Percentiles rank a stretch among this genome's conserved stretches.
These are phyloP conservation scores for Nothocercus julius DNA, from an alignment of 2,113 vertebrate genomes.

Conservation along the genomic window DNA sequence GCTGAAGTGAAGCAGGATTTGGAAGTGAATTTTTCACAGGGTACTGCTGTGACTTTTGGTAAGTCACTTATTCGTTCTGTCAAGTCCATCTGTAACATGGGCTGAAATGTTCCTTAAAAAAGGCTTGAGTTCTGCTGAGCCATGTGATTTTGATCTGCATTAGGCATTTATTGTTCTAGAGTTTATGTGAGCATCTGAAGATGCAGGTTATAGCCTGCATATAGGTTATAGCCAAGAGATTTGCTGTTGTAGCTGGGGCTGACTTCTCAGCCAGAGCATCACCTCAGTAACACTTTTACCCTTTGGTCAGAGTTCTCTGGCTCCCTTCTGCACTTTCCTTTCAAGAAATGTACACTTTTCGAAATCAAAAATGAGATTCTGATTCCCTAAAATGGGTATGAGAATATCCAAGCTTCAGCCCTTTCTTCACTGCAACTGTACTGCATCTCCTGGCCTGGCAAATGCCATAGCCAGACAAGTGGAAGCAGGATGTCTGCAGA, in stretches of 20 bases:
- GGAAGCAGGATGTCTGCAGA: not conserved
- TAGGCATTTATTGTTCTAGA: not conserved
- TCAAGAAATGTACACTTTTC: not conserved
- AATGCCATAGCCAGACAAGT: not conserved
- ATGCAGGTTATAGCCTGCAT: not conserved
- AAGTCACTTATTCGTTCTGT: not conserved
- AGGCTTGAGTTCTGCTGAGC: not conserved
- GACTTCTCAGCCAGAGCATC: not conserved
- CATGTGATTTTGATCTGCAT: not conserved
- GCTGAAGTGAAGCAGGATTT: not conserved
- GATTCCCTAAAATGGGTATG: not conserved
- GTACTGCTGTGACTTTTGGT: not conserved
- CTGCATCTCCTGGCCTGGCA: not conserved
- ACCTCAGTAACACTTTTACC: not conserved
- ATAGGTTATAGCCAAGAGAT: accelerated
- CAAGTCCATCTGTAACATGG: not conserved
- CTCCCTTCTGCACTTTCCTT: not conserved
- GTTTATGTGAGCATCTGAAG: not conserved
- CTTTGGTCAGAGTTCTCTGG: not conserved
- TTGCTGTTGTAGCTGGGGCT: not conserved
- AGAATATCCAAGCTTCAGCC: not conserved
- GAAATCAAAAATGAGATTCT: not conserved
- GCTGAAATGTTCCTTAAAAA: not conserved
- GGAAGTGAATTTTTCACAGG: not conserved
- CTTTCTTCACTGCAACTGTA: not conserved